Percentiles rank a stretch among this genome's conserved stretches.
Conservation (phyloP, 2,797 vertebrate genomes). For the Hapalemur alaotrensis region DNA sequence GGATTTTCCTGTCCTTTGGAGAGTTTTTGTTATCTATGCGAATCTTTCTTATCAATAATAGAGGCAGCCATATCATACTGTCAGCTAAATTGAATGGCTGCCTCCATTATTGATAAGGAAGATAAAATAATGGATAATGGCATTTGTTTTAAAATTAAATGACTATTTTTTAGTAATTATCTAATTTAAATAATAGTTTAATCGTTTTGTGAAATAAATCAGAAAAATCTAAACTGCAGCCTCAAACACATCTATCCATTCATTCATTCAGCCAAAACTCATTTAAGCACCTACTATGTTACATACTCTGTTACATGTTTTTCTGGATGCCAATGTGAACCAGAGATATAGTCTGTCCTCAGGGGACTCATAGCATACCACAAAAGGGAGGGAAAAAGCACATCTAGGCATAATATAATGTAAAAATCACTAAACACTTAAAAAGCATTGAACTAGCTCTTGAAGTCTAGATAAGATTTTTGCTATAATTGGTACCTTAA, state of each 20-base stretch:
- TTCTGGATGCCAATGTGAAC: neutral
- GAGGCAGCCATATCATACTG: too few relatives aligned
- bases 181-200: neutral
- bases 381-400: neutral
- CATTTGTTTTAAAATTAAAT: neutral
- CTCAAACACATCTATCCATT: neutral
- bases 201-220: slow-evolving; percentile 8
- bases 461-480: neutral
- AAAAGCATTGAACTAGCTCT: slow-evolving; percentile 2
- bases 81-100: too few relatives aligned
- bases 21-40: neutral
- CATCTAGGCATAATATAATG: neutral
- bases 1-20: neutral
- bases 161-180: neutral
- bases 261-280: neutral
- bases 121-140: neutral
- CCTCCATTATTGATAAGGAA: too few relatives aligned
- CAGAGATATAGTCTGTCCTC: neutral
- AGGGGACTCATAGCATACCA: neutral
- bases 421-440: neutral
- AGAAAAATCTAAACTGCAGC: neutral
- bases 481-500: neutral
- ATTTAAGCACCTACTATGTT: neutral
- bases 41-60: neutral
- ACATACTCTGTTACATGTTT: neutral